Percentiles rank a stretch among this genome's conserved stretches.
Conservation (phyloP, 2,113 vertebrate species). For the Crocuta crocuta region DNA sequence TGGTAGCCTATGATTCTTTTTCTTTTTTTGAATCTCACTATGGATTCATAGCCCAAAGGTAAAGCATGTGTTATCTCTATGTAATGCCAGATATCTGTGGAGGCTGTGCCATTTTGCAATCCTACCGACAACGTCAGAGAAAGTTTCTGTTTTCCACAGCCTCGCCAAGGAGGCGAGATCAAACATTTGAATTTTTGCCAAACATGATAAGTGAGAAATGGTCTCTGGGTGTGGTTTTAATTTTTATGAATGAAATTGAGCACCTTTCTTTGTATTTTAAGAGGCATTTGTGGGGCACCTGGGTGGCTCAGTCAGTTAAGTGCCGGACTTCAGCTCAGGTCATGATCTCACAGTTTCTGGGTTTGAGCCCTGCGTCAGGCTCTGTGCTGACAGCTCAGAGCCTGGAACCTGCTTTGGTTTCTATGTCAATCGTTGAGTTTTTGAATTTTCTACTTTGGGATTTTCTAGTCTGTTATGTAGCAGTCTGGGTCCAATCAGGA, state of each 20-base stretch:
- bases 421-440: neutral
- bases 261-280: neutral
- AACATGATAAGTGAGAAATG: neutral
- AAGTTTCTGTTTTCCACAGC: neutral
- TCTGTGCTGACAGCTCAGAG: too few species aligned
- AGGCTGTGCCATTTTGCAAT: neutral
- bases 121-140: neutral
- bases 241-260: neutral
- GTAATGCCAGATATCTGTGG: neutral
- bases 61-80: neutral
- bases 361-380: too few species aligned
- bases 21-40: neutral
- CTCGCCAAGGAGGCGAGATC: neutral
- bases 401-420: too few species aligned
- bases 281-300: neutral
- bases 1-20: neutral
- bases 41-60: neutral
- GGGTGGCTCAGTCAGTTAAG: too few species aligned
- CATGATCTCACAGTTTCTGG: too few species aligned
- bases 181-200: constrained; percentile 15
- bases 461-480: neutral
- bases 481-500: neutral
- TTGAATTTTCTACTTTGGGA: neutral
- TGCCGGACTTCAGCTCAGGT: too few species aligned
- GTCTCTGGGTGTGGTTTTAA: neutral